Conservation (phyloP, 2,113 vertebrate genomes). For the Eubucco bourcierii region DNA sequence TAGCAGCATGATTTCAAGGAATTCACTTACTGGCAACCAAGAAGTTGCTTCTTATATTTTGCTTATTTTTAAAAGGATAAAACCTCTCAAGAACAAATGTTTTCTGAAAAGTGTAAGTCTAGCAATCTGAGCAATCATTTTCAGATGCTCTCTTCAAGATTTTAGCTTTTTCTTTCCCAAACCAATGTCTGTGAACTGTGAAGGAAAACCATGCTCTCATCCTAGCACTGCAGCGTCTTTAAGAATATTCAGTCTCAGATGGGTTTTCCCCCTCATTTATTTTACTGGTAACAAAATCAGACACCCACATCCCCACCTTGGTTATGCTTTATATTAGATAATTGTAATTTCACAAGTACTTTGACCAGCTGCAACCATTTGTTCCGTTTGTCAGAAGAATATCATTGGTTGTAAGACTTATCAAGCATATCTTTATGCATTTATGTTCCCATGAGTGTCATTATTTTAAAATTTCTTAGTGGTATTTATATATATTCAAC, state of each 20-base stretch:
- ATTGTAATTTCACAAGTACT: not conserved
- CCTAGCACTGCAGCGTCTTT: not conserved
- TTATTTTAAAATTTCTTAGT: conserved; percentile 75
- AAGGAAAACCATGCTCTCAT: not conserved
- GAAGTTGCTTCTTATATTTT: not conserved
- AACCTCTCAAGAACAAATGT: not conserved
- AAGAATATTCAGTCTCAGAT: not conserved
- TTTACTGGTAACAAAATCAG: conserved; percentile 9
- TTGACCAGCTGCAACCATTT: not conserved
- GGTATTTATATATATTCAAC: conserved; percentile 69
- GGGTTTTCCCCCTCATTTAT: not conserved
- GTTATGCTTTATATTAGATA: no score
- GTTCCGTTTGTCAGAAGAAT: conserved; percentile 30
- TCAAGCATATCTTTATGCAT: conserved; percentile 18
- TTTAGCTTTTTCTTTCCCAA: not conserved
- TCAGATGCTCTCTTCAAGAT: not conserved
- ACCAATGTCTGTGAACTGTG: not conserved
- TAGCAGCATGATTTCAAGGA: not conserved
- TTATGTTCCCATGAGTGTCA: conserved; percentile 8
- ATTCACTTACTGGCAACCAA: not conserved
- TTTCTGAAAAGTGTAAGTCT: not conserved
- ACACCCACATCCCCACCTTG: not conserved
- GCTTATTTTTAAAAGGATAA: not conserved
- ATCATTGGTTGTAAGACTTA: conserved; percentile 12
- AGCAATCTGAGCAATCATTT: not conserved